A percentile compares a stretch with the other conserved stretches of the same genome.
Evolutionary conservation across 2,888 invertebrate genomes (phyloP).

Genomic region (Embidobia sp.): DNA sequence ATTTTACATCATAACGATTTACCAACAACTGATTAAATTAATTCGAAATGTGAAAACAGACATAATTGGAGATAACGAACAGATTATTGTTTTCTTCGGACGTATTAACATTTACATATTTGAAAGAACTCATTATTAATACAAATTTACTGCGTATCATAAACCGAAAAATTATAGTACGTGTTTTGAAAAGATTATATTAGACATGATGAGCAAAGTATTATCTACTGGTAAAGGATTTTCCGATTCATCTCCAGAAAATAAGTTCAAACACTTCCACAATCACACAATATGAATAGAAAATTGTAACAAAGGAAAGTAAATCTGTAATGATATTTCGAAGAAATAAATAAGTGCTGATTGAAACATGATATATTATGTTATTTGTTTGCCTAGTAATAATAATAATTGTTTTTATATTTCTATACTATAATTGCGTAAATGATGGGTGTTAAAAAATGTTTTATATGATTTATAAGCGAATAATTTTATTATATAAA

Average conservation of each 20-base stretch:
- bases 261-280: conserved; percentile 23
- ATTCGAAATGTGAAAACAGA: too few species aligned
- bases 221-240: conserved; percentile 7
- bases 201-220: too few species aligned
- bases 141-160: too few species aligned
- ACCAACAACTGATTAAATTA: conserved; percentile 21
- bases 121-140: too few species aligned
- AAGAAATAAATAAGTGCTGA: conserved; percentile 24
- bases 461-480: too few species aligned
- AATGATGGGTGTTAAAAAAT: too few species aligned
- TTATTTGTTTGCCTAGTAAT: too few species aligned
- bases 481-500: too few species aligned
- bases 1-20: not conserved
- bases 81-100: conserved; percentile 1
- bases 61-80: not conserved
- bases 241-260: conserved; percentile 12
- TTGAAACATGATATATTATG: too few species aligned
- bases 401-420: too few species aligned
- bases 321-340: conserved; percentile 27
- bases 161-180: conserved; percentile 8
- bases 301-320: conserved; percentile 41
- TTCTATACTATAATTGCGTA: too few species aligned
- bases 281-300: conserved; percentile 26
- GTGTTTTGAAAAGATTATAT: conserved; percentile 17
- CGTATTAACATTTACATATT: too few species aligned